These are phyloP conservation scores for Glossophaga mutica DNA, from an alignment of 2,797 vertebrate genomes.

Conservation along the genomic window DNA sequence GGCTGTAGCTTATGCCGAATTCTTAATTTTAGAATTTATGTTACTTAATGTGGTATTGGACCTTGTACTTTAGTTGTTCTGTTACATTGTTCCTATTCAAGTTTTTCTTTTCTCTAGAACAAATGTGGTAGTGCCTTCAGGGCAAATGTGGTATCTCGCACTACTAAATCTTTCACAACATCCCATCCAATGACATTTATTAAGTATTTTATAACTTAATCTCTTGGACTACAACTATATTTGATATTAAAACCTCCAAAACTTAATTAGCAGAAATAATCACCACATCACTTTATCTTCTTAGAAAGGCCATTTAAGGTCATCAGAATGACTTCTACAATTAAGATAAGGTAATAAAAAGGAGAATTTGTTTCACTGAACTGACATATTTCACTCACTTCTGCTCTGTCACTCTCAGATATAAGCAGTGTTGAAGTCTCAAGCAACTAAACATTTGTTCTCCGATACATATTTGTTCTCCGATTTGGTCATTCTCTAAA, in stretches of 20 bases:
- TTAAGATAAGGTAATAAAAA: not conserved
- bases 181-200: not conserved
- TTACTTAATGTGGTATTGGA: not conserved
- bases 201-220: constrained; percentile 51
- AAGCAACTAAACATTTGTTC: not conserved
- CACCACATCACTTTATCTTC: constrained; percentile 7
- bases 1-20: not conserved
- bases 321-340: constrained; percentile 5
- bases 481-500: not conserved
- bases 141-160: not conserved
- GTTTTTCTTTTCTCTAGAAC: not conserved
- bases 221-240: not conserved
- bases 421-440: not conserved
- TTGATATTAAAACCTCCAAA: constrained; percentile 20
- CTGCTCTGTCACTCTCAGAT: not conserved
- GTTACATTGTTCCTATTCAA: not conserved
- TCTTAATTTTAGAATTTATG: not conserved
- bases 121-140: not conserved
- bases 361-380: constrained; percentile 15
- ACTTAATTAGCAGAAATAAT: constrained; percentile 42
- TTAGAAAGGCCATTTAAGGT: not conserved
- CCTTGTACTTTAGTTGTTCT: not conserved
- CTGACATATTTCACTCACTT: not conserved
- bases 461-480: not conserved
- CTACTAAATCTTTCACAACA: not conserved